A percentile compares a stretch with the other conserved stretches of the same genome.
phyloP scores from a whole-genome alignment of 1,140 invertebrate genomes.

The Cryptotermes secundus region DNA sequence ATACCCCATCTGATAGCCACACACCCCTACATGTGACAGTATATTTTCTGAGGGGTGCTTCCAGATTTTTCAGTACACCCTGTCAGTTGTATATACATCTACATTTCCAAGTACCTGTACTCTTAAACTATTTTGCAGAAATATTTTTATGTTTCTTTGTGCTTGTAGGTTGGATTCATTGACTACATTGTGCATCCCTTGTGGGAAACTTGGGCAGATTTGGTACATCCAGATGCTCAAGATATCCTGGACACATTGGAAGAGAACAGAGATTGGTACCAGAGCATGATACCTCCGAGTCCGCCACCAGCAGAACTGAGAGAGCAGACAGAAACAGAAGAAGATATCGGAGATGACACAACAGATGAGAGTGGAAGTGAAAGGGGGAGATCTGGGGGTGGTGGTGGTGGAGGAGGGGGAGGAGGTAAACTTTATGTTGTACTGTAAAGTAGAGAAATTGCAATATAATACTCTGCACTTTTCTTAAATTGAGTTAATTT shows the following conservation, averaged over 20 bases:
- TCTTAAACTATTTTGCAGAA: too few relatives aligned
- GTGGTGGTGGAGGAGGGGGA: neutral
- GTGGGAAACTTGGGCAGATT: slow-evolving; percentile 99
- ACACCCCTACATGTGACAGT: too few relatives aligned
- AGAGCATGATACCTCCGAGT: slow-evolving; percentile 67
- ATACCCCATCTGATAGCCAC: too few relatives aligned
- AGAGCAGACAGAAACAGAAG: slow-evolving; percentile 34
- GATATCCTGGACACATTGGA: slow-evolving; percentile 96
- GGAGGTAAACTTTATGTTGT: too few relatives aligned
- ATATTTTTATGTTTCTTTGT: too few relatives aligned
- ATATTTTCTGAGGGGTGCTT: too few relatives aligned
- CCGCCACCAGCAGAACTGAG: slow-evolving; percentile 44
- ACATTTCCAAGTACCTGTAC: too few relatives aligned
- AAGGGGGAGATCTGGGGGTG: slow-evolving; percentile 30
- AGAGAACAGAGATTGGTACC: slow-evolving; percentile 98
- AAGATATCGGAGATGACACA: slow-evolving; percentile 38
- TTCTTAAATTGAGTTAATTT: too few relatives aligned
- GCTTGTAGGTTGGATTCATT: slow-evolving; percentile 89
- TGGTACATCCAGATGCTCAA: slow-evolving; percentile 98
- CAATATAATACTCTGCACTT: too few relatives aligned
- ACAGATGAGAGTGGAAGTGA: slow-evolving; percentile 39
- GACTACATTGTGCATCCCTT: slow-evolving; percentile 99
- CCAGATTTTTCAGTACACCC: too few relatives aligned
- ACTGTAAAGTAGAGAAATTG: too few relatives aligned
- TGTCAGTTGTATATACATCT: too few relatives aligned